Evolutionary conservation across 2,113 vertebrate species (phyloP), one percentile per base, ranked within the genome.

Genomic region (Patagioenas fasciata): DNA sequence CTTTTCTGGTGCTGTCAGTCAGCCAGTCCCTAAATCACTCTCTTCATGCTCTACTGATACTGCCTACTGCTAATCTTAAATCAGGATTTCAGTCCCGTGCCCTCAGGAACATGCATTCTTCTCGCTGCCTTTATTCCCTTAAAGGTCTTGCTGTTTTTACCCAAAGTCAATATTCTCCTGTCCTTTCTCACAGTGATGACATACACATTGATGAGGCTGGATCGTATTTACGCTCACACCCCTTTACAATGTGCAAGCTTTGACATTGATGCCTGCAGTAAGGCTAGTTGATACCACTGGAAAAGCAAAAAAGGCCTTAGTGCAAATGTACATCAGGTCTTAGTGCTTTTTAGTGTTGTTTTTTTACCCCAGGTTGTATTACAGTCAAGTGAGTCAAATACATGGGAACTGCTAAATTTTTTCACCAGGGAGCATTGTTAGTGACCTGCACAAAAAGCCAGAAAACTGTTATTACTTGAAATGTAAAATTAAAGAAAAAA

Each of bases 391-490:
- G 85, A 92, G 72, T 84, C 82, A 88, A 75, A 94, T 85, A 86
- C 0, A 1, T 90, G 85, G 69, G 85, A 95, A 94, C 77, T 80
- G 71, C 72, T 86, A n/a, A 47, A 40, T 50, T 88, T 71, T 93
- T 72, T 91, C 90, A 65, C 56, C 70, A 53, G 78, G 50, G 89
- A 88, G 15, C 31, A 38, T 64, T 95, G 71, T 72, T 88, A 83
- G 88, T 80, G 88, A 95, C 80, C 80, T 94, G 48, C 69, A 61
- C 24, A 72, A 95, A 85, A 92, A 95, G 80, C 75, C 88, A 96
- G 85, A 86, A 95, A 95, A 89, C 75, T 91, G 93, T 75, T 95
- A 77, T 66, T 96, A 40, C 71, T 88, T 89, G 58, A 92, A 95
- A 93, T 65, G 50, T 89, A 82, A 91, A 97, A 94, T 90, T 88